Conservation (phyloP, 2,888 invertebrate genomes). For the Leptinotarsa peninsularis region DNA sequence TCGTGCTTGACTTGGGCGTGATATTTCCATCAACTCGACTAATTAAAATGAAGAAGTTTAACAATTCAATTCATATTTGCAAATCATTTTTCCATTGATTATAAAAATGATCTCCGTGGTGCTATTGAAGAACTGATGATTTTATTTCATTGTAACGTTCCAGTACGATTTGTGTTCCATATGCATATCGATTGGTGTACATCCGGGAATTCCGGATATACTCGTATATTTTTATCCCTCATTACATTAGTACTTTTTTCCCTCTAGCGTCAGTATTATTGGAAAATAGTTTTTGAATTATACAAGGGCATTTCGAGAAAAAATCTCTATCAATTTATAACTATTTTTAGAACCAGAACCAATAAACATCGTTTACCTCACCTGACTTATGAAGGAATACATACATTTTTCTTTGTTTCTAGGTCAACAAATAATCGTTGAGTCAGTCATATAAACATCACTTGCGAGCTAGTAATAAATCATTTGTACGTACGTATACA, state of each 20-base stretch:
- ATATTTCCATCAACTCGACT: neutral
- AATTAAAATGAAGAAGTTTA: neutral
- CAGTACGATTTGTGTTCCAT: too few species aligned
- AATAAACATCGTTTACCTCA: neutral
- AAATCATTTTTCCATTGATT: neutral
- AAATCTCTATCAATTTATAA: too few species aligned
- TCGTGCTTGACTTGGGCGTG: neutral
- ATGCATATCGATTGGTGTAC: too few species aligned
- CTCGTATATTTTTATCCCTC: too few species aligned
- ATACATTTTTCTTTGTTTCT: slow-evolving; percentile 4
- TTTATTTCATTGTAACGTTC: too few species aligned
- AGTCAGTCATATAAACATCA: slow-evolving; percentile 7
- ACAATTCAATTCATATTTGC: neutral
- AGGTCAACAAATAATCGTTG: slow-evolving; percentile 11
- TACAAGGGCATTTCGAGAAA: too few species aligned
- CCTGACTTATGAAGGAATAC: neutral
- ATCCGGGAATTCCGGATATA: too few species aligned
- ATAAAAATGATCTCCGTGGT: too few species aligned
- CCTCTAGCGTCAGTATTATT: too few species aligned
- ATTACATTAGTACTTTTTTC: too few species aligned
- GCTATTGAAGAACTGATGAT: too few species aligned
- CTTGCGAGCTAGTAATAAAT: slow-evolving; percentile 12
- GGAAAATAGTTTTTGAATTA: too few species aligned
- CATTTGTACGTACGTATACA: neutral
- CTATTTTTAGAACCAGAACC: neutral